These are phyloP conservation scores for Turritopsis rubra DNA, from an alignment of 30 jellyfish, hydroid and myxozoan genomes.

Conservation along the genomic window DNA sequence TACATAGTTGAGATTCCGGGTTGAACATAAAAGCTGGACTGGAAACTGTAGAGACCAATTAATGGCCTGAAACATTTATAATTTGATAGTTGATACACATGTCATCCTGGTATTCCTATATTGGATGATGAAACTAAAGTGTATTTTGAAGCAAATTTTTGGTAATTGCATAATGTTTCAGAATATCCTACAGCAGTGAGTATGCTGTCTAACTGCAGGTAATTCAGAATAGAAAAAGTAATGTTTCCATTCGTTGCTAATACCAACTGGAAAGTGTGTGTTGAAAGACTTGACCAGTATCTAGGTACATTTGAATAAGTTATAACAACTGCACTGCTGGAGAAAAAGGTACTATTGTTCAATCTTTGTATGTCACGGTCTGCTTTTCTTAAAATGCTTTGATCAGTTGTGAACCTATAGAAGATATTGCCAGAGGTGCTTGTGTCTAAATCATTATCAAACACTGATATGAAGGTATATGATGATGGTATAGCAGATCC, in stretches of 20 bases:
- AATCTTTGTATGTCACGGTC: not conserved
- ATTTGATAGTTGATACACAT: not conserved
- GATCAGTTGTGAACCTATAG: not conserved
- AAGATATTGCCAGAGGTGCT: not conserved
- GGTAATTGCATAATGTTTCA: not conserved
- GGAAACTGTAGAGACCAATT: not conserved
- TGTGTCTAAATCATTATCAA: slow-evolving; percentile 5
- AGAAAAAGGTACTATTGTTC: not conserved
- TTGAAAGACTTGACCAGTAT: not conserved
- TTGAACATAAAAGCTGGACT: not conserved
- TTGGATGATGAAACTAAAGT: not conserved
- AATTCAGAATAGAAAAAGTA: not conserved
- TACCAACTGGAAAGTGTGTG: not conserved
- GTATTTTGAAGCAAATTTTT: not conserved
- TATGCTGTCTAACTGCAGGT: not conserved
- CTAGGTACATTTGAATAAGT: not conserved
- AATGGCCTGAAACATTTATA: not conserved
- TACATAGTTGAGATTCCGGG: not conserved
- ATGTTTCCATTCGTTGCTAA: not conserved
- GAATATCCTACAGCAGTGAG: not conserved
- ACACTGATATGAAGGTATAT: not conserved
- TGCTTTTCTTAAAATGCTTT: not conserved
- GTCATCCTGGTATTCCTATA: not conserved
- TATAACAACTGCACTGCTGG: not conserved
- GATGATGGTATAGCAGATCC: not conserved